Percentiles rank a stretch among this genome's conserved stretches.
phyloP scores from a whole-genome alignment of 2,888 invertebrate species.

The Cataglyphis altisquamis region DNA sequence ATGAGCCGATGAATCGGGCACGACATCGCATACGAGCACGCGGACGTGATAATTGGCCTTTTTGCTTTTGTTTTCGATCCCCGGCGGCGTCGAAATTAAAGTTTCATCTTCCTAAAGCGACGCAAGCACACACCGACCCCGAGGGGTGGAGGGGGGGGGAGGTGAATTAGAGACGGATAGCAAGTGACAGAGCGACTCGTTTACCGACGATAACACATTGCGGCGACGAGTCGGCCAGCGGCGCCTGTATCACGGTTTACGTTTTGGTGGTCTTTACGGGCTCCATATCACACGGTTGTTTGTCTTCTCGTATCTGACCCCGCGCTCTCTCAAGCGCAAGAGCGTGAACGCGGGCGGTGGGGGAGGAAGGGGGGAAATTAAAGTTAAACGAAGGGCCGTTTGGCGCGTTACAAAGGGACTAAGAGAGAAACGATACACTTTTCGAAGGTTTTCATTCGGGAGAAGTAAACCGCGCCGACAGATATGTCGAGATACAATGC shows the following conservation, averaged over 20 bases:
- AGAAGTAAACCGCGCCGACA: not conserved
- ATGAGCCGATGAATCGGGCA: conserved; percentile 54
- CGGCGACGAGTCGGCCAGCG: conserved; percentile 74
- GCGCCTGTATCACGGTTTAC: conserved; percentile 76
- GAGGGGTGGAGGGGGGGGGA: no score
- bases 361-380: conserved; percentile 14
- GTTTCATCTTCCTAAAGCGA: conserved; percentile 74
- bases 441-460: conserved; percentile 8
- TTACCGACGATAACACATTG: conserved; percentile 75
- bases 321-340: not conserved
- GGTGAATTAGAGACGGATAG: conserved; percentile 73
- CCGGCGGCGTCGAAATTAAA: conserved; percentile 67
- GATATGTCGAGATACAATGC: conserved; percentile 34
- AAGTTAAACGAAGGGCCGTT: conserved; percentile 52
- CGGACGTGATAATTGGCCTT: conserved; percentile 53
- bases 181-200: conserved; percentile 73
- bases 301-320: conserved; percentile 67
- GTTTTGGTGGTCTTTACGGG: conserved; percentile 73
- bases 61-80: conserved; percentile 60
- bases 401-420: conserved; percentile 26
- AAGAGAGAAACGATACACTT: conserved; percentile 33
- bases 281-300: conserved; percentile 71
- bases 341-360: not conserved
- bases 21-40: conserved; percentile 38
- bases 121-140: not conserved